These are phyloP conservation scores for Eubasilissa splendida DNA, from an alignment of 2,888 invertebrate species.

Conservation along the genomic window DNA sequence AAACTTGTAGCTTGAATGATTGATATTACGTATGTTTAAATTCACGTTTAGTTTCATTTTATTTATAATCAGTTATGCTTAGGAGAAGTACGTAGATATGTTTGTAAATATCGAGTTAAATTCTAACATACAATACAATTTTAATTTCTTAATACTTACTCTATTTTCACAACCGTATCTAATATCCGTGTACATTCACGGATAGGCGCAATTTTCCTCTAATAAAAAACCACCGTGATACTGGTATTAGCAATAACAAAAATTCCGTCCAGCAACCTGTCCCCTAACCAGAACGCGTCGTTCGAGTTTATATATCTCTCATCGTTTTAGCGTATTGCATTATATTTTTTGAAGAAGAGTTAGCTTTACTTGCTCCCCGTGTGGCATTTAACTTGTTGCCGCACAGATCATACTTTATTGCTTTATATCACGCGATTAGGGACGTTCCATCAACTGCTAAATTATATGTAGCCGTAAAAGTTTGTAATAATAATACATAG, in stretches of 20 bases:
- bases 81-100: no score
- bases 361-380: no score
- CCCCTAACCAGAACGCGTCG: no score
- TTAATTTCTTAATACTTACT: conserved; percentile 31
- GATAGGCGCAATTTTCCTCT: conserved; percentile 23
- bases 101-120: not conserved
- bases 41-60: no score
- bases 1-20: no score
- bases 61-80: no score
- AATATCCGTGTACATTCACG: conserved; percentile 39
- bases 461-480: conserved; percentile 54
- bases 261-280: not conserved
- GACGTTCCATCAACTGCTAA: conserved; percentile 57
- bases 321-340: not conserved
- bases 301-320: no score
- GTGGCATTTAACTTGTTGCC: not conserved
- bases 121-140: conserved; percentile 3
- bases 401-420: conserved; percentile 35
- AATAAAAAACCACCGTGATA: conserved; percentile 27
- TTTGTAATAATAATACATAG: conserved; percentile 52
- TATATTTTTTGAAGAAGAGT: no score
- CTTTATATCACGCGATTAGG: conserved; percentile 50
- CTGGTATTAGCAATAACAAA: not conserved
- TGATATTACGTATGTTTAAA: no score
- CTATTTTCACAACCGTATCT: conserved; percentile 26